Conservation (phyloP, 2,888 invertebrate genomes). For the Epistrophe eligans region DNA sequence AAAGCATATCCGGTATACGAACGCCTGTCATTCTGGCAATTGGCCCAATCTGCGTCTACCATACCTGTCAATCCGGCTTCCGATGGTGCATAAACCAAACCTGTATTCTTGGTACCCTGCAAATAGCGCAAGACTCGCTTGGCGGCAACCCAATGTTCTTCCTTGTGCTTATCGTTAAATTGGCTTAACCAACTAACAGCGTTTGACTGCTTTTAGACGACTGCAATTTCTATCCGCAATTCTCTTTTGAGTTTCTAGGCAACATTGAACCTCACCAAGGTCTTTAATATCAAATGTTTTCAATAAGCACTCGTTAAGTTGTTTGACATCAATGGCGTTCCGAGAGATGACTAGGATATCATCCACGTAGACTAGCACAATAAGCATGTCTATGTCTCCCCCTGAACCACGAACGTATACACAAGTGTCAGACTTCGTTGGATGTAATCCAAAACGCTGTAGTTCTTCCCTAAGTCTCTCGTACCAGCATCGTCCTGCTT, state of each 20-base stretch:
- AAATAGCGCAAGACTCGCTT: neutral
- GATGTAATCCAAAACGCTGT: slow-evolving; percentile 1
- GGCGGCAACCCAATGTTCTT: too few species aligned
- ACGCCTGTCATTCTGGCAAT: neutral
- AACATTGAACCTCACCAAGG: too few species aligned
- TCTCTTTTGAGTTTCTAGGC: neutral
- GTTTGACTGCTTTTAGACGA: too few species aligned
- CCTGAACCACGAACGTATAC: slow-evolving; percentile 34
- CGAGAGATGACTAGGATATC: neutral
- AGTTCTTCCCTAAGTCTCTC: slow-evolving; percentile 11
- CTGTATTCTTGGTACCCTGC: neutral
- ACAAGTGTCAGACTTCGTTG: slow-evolving; percentile 12
- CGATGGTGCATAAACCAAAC: neutral
- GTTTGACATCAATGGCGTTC: neutral
- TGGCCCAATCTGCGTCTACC: neutral
- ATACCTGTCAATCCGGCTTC: too few species aligned
- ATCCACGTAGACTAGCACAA: slow-evolving; percentile 26
- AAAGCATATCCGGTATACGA: neutral
- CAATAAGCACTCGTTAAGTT: too few species aligned
- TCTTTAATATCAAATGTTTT: too few species aligned
- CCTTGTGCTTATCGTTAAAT: too few species aligned
- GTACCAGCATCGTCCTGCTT: slow-evolving; percentile 39
- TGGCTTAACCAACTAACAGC: neutral
- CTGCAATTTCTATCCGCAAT: slow-evolving; percentile 2
- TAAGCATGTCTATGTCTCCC: slow-evolving; percentile 29